Conservation (phyloP, 2,888 invertebrate genomes). For the Acrobasis repandana region DNA sequence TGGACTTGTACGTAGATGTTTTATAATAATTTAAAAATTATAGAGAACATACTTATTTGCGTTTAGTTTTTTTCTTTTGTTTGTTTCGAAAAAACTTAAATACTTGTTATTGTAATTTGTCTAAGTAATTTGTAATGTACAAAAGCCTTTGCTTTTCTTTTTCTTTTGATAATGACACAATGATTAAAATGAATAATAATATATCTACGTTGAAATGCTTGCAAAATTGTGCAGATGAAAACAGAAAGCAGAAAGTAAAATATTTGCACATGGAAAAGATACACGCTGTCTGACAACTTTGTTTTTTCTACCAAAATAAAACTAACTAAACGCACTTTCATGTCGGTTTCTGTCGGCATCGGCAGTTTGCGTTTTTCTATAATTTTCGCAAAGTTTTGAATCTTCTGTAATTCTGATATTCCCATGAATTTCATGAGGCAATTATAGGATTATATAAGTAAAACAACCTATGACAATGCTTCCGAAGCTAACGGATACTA, state of each 20-base stretch:
- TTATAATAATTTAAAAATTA: too few relatives aligned
- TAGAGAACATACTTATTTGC: slow-evolving; percentile 13
- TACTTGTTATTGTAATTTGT: too few relatives aligned
- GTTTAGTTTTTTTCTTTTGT: slow-evolving; percentile 24
- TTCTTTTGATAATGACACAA: too few relatives aligned
- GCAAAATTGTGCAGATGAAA: too few relatives aligned
- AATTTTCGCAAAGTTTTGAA: slow-evolving; percentile 52
- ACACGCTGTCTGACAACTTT: too few relatives aligned
- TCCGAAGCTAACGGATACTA: slow-evolving; percentile 70
- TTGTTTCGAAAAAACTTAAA: neutral
- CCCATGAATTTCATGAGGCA: slow-evolving; percentile 61
- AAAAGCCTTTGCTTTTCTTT: too few relatives aligned
- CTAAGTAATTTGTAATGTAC: too few relatives aligned
- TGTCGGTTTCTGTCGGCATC: slow-evolving; percentile 62
- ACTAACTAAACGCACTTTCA: slow-evolving; percentile 52
- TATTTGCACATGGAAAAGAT: too few relatives aligned
- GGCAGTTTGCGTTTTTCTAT: slow-evolving; percentile 57
- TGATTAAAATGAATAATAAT: too few relatives aligned
- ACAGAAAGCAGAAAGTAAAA: too few relatives aligned
- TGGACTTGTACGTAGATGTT: too few relatives aligned
- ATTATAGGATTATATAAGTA: slow-evolving; percentile 48
- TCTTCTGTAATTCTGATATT: slow-evolving; percentile 38
- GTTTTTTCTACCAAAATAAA: neutral
- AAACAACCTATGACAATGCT: slow-evolving; percentile 74
- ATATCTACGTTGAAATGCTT: too few relatives aligned